Evolutionary conservation across 2,113 vertebrate genomes (phyloP).

Genomic region (Eublepharis macularius): DNA sequence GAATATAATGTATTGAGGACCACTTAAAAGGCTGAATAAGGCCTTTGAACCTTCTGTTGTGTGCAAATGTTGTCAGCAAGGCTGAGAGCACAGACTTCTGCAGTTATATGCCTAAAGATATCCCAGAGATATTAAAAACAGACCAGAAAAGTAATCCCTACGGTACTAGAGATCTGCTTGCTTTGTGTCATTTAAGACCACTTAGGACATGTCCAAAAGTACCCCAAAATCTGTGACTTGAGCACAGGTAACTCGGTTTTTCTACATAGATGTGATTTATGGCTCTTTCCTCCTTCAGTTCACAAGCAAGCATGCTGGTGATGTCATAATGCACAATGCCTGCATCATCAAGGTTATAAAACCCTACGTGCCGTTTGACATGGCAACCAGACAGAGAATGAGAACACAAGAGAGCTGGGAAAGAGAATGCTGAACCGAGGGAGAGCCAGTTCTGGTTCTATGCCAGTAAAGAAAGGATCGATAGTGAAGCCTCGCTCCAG

Average conservation of each 20-base stretch:
- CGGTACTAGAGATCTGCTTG: too few species aligned
- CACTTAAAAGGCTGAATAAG: too few species aligned
- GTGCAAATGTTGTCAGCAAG: neutral
- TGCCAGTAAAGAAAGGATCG: conserved; percentile 25
- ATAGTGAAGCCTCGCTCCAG: accelerated
- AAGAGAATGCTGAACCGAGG: neutral
- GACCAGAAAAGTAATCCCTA: neutral
- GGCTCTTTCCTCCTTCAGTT: accelerated
- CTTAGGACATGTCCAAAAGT: too few species aligned
- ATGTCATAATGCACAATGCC: conserved; percentile 42
- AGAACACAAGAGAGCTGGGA: conserved; percentile 12
- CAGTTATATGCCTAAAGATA: neutral
- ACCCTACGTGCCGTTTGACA: neutral
- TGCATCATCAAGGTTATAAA: conserved; percentile 31
- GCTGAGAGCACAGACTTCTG: neutral
- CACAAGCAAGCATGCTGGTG: neutral
- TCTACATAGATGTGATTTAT: accelerated
- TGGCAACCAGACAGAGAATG: neutral
- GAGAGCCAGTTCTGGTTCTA: neutral
- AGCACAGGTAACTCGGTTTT: conserved; percentile 32
- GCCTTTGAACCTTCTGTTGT: too few species aligned
- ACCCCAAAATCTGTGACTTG: too few species aligned
- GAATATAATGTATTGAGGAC: too few species aligned
- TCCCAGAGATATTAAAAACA: neutral
- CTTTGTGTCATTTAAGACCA: accelerated